phyloP scores from a whole-genome alignment of 2,888 invertebrate genomes.

The Eupithecia exiguata region DNA sequence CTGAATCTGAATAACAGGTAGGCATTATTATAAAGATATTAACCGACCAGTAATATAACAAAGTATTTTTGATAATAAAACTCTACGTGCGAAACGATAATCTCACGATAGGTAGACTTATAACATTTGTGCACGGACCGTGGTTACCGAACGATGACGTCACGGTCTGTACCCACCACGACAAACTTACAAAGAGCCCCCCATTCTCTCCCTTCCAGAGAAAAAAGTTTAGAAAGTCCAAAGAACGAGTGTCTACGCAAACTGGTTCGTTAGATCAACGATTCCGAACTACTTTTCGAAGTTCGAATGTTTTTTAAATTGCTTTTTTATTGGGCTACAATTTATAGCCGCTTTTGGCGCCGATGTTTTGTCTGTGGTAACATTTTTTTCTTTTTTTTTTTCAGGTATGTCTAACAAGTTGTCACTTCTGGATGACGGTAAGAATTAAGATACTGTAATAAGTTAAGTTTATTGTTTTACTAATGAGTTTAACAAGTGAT shows the following conservation, averaged over 20 bases:
- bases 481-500: constrained; percentile 17
- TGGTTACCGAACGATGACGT: constrained; percentile 80
- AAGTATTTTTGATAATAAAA: constrained; percentile 40
- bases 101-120: constrained; percentile 51
- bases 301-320: constrained; percentile 79
- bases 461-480: constrained; percentile 32
- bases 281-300: constrained; percentile 64
- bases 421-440: constrained; percentile 41
- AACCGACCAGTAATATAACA: constrained; percentile 3
- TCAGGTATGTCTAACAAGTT: constrained; percentile 45
- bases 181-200: constrained; percentile 51
- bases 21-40: no score
- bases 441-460: constrained; percentile 19
- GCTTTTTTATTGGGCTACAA: constrained; percentile 80
- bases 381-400: constrained; percentile 43
- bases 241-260: constrained; percentile 44
- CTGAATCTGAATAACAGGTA: no score
- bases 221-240: constrained; percentile 44
- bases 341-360: constrained; percentile 77
- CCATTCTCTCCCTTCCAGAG: constrained; percentile 48
- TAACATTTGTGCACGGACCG: constrained; percentile 67
- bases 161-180: constrained; percentile 66
- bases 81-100: constrained; percentile 44
- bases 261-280: constrained; percentile 51
- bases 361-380: constrained; percentile 56